A percentile compares a stretch with the other conserved stretches of the same genome.
phyloP scores from a whole-genome alignment of 1,140 invertebrate species.

The Melanaphis sacchari region DNA sequence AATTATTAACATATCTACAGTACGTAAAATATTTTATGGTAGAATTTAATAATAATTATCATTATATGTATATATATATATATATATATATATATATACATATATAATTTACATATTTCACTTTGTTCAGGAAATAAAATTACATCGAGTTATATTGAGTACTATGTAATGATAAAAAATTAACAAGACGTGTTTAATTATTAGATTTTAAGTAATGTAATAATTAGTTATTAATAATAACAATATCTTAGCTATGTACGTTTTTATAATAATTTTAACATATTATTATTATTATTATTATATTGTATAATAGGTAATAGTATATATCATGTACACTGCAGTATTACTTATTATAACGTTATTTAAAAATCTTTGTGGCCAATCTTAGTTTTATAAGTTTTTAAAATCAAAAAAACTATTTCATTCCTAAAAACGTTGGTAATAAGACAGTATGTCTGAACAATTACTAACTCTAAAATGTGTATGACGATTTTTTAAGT shows the following conservation, averaged over 20 bases:
- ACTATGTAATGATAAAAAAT: too few relatives aligned
- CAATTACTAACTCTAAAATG: background rate
- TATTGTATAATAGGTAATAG: background rate
- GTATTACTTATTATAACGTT: background rate
- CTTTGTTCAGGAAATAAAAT: background rate
- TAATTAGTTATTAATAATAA: too few relatives aligned
- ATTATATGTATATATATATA: too few relatives aligned
- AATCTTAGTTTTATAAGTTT: background rate
- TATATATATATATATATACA: too few relatives aligned
- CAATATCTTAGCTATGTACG: background rate
- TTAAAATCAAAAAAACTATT: background rate
- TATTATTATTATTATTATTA: background rate
- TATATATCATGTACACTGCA: background rate
- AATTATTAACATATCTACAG: background rate
- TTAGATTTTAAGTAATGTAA: too few relatives aligned
- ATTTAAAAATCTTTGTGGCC: background rate
- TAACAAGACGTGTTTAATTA: too few relatives aligned
- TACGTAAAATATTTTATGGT: too few relatives aligned
- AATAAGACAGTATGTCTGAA: background rate
- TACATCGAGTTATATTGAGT: too few relatives aligned
- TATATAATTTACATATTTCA: too few relatives aligned
- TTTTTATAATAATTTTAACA: background rate
- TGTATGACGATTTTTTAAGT: too few relatives aligned
- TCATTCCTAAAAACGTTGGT: background rate
- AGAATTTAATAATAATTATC: too few relatives aligned